phyloP scores from a whole-genome alignment of 2,113 vertebrate species.

The Camelus bactrianus region DNA sequence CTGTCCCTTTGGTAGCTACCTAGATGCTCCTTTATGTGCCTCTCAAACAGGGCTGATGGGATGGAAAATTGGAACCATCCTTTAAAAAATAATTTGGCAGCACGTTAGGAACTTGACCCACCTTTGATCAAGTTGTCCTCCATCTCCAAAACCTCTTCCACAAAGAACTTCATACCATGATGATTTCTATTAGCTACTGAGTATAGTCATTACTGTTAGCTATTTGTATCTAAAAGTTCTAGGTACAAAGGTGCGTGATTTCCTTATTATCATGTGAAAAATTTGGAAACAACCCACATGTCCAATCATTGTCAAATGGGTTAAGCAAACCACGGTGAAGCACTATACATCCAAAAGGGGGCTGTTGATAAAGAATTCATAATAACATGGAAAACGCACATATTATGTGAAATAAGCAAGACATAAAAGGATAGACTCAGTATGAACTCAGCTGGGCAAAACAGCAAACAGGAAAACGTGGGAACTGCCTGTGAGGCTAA shows the following conservation, averaged over 20 bases:
- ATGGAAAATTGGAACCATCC: neutral
- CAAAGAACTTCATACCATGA: neutral
- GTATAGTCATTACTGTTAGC: neutral
- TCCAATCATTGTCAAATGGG: neutral
- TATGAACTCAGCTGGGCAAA: neutral
- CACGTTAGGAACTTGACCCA: neutral
- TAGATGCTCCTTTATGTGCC: fast-evolving
- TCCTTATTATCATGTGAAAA: neutral
- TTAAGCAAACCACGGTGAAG: neutral
- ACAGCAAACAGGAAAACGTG: neutral
- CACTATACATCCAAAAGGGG: neutral
- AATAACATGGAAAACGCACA: neutral
- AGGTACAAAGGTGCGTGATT: neutral
- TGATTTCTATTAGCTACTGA: neutral
- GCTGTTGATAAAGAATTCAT: neutral
- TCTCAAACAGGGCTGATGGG: neutral
- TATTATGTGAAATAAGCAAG: neutral
- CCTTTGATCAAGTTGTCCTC: neutral
- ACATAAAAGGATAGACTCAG: neutral
- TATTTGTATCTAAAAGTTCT: neutral
- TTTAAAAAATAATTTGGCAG: neutral
- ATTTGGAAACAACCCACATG: neutral
- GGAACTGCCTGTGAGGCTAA: neutral
- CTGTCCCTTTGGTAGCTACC: neutral
- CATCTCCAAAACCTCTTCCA: neutral